These are phyloP conservation scores for Thunnus thynnus DNA, from an alignment of 2,113 vertebrate species.

Conservation along the genomic window DNA sequence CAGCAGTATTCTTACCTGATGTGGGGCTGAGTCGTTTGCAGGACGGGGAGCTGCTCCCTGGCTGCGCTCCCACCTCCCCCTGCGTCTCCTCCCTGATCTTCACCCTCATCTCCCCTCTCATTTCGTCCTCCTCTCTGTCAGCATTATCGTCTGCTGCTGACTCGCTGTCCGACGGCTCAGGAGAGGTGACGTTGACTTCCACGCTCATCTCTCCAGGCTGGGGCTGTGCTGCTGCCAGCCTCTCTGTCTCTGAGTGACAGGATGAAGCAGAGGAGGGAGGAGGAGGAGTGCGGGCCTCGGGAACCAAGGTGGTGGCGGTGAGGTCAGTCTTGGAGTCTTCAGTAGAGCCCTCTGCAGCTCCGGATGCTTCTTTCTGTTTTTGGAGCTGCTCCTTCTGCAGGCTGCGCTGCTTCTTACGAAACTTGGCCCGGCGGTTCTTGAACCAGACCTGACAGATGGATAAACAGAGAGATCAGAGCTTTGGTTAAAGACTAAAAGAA, in stretches of 20 bases:
- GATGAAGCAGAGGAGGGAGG: slow-evolving; percentile 76
- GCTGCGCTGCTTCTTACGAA: slow-evolving; percentile 98
- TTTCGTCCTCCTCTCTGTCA: slow-evolving; percentile 89
- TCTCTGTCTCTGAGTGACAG: slow-evolving; percentile 84
- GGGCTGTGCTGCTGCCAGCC: slow-evolving; percentile 69
- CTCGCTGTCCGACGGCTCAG: slow-evolving; percentile 94
- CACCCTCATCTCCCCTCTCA: slow-evolving; percentile 60
- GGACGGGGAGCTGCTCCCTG: slow-evolving; percentile 85
- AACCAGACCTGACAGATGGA: slow-evolving; percentile 92
- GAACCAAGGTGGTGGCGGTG: slow-evolving; percentile 41
- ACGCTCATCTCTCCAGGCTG: slow-evolving; percentile 85
- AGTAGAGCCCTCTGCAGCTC: slow-evolving; percentile 69
- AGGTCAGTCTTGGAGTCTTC: slow-evolving; percentile 85
- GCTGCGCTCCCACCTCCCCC: slow-evolving; percentile 82
- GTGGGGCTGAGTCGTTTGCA: slow-evolving; percentile 93
- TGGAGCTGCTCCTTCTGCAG: slow-evolving; percentile 99
- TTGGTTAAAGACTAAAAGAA: not conserved
- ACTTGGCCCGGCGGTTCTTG: slow-evolving; percentile 98
- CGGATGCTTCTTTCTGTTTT: slow-evolving; percentile 94
- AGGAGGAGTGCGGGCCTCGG: slow-evolving; percentile 83
- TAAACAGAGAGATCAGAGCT: not conserved
- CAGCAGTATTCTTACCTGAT: slow-evolving; percentile 86
- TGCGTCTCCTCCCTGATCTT: slow-evolving; percentile 84
- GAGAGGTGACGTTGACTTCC: slow-evolving; percentile 94
- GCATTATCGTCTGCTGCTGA: slow-evolving; percentile 92